A percentile compares a stretch with the other conserved stretches of the same genome.
phyloP scores from a whole-genome alignment of 2,888 invertebrate species.

The Seira sanloemensis region DNA sequence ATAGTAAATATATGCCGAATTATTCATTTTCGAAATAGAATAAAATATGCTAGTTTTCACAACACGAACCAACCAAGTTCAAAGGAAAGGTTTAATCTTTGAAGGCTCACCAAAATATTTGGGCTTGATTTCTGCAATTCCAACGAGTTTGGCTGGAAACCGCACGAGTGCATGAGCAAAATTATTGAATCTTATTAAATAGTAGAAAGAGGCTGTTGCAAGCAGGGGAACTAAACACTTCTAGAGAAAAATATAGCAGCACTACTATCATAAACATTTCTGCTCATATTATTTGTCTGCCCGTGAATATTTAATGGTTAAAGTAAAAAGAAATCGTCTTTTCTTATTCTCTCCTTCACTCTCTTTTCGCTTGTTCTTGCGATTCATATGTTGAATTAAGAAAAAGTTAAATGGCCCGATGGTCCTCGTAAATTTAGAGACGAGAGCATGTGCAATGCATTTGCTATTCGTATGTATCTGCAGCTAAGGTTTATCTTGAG shows the following conservation, averaged over 20 bases:
- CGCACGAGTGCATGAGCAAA: no score
- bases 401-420: slow-evolving; percentile 64
- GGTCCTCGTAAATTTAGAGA: slow-evolving; percentile 68
- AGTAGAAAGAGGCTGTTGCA: slow-evolving; percentile 1
- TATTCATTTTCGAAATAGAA: no score
- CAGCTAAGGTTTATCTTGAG: neutral
- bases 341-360: slow-evolving; percentile 20
- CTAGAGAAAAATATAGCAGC: neutral
- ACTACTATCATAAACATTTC: neutral
- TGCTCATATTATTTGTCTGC: neutral
- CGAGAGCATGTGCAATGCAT: slow-evolving; percentile 56
- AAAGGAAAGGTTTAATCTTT: no score
- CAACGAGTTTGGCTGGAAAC: no score
- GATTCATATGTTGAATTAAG: slow-evolving; percentile 61
- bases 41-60: no score
- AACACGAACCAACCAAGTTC: no score
- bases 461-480: slow-evolving; percentile 19
- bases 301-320: slow-evolving; percentile 9
- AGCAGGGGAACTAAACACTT: neutral
- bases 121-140: no score
- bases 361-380: slow-evolving; percentile 34
- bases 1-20: no score
- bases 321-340: slow-evolving; percentile 45
- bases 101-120: no score
- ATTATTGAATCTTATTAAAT: no score